Percentiles rank a stretch among this genome's conserved stretches.
phyloP scores from a whole-genome alignment of 2,888 invertebrate species.

The Hartigia nigra region DNA sequence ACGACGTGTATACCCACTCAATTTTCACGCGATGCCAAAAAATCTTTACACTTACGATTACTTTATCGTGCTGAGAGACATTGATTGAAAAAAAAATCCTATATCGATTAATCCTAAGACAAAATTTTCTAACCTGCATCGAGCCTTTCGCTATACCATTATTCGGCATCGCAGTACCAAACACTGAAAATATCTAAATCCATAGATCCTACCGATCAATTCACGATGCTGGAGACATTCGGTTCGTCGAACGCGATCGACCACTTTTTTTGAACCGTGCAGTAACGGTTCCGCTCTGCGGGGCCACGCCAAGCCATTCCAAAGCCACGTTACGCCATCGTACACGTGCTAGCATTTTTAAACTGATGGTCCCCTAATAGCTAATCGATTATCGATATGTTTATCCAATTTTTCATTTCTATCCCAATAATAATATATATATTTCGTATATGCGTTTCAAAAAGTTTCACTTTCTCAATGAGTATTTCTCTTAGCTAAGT shows the following conservation, averaged over 20 bases:
- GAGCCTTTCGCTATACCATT: neutral
- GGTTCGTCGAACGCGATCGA: constrained; percentile 8
- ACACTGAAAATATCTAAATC: neutral
- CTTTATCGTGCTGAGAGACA: neutral
- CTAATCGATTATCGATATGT: neutral
- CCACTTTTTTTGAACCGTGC: neutral
- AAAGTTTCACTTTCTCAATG: neutral
- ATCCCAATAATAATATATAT: neutral
- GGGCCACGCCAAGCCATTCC: neutral
- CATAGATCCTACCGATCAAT: neutral
- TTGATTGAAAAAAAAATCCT: neutral
- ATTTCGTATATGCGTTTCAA: neutral
- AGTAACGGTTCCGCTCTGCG: constrained; percentile 4
- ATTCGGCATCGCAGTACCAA: neutral
- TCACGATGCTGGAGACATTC: constrained; percentile 1
- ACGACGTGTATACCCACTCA: neutral
- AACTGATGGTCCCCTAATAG: neutral
- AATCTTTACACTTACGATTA: neutral
- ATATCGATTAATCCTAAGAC: neutral
- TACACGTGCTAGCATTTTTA: neutral
- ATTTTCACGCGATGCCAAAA: neutral
- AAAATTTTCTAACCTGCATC: neutral
- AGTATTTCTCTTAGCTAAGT: neutral
- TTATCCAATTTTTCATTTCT: neutral
- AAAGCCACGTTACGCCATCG: neutral